A percentile compares a stretch with the other conserved stretches of the same genome.
Evolutionary conservation across 1,140 invertebrate species (phyloP).

Genomic region (Hylyphantes graminicola): DNA sequence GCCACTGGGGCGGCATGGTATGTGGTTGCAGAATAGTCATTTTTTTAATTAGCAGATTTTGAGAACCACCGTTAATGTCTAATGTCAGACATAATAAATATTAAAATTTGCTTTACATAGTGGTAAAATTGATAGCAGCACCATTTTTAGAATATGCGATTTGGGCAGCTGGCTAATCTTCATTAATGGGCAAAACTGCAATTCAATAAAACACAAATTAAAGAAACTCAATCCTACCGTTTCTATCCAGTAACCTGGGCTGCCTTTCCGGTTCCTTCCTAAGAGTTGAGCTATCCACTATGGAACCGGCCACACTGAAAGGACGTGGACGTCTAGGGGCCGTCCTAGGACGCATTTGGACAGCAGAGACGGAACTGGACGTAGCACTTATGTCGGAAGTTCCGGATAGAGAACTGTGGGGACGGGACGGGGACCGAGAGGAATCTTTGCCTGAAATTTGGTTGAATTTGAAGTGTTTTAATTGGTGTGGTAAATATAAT

Average conservation of each 20-base stretch:
- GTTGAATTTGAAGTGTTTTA: too few species aligned
- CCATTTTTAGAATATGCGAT: too few species aligned
- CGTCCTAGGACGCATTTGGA: slow-evolving; percentile 70
- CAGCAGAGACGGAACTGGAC: slow-evolving; percentile 67
- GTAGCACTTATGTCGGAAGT: slow-evolving; percentile 44
- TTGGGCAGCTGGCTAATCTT: background rate
- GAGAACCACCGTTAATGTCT: too few species aligned
- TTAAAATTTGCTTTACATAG: too few species aligned
- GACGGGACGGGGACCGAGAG: slow-evolving; percentile 53
- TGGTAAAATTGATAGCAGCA: too few species aligned
- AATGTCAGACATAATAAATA: too few species aligned
- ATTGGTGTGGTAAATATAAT: too few species aligned
- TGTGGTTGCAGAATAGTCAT: too few species aligned
- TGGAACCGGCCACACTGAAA: slow-evolving; percentile 84
- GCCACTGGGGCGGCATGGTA: too few species aligned
- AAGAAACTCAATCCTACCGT: background rate
- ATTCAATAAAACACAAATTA: background rate
- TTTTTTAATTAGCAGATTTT: too few species aligned
- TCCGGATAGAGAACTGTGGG: slow-evolving; percentile 59
- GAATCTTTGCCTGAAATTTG: slow-evolving; percentile 40
- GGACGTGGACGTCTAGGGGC: slow-evolving; percentile 75
- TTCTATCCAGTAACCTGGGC: slow-evolving; percentile 5
- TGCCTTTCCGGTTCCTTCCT: slow-evolving; percentile 36
- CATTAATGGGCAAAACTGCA: background rate
- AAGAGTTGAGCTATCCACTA: slow-evolving; percentile 13